Percentiles rank a stretch among this genome's conserved stretches.
These are phyloP conservation scores for Cynodonichthys magdalenae DNA, from an alignment of 2,797 vertebrate species.

Conservation along the genomic window DNA sequence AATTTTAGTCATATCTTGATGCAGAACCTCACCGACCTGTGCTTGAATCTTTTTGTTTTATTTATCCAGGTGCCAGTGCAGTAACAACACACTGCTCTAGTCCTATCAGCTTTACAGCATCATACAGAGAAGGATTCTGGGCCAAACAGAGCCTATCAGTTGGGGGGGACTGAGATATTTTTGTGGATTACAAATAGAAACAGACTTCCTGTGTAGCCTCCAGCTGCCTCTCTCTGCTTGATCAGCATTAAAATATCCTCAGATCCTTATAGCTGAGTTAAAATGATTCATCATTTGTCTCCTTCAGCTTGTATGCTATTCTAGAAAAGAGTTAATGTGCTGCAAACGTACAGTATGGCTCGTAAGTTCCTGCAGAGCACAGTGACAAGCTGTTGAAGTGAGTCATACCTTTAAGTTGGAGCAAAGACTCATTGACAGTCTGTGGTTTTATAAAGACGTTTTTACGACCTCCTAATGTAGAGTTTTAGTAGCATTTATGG, in stretches of 20 bases:
- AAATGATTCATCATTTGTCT: background rate
- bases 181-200: slow-evolving; percentile 46
- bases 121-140: slow-evolving; percentile 8
- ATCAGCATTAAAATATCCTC: slow-evolving; percentile 23
- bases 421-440: too few species aligned
- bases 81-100: background rate
- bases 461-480: too few species aligned
- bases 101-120: slow-evolving; percentile 8
- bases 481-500: background rate
- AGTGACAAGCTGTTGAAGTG: too few species aligned
- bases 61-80: background rate
- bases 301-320: background rate
- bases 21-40: background rate
- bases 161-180: slow-evolving; percentile 40
- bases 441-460: too few species aligned
- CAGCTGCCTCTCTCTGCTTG: background rate
- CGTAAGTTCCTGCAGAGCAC: too few species aligned
- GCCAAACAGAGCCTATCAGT: slow-evolving; percentile 29
- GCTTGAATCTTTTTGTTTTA: background rate
- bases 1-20: background rate
- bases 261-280: slow-evolving; percentile 5
- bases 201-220: slow-evolving; percentile 23
- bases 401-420: too few species aligned
- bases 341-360: too few species aligned
- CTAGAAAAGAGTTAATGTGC: background rate